Percentiles rank a stretch among this genome's conserved stretches.
Evolutionary conservation across 2,888 invertebrate species (phyloP).

Genomic region (Aspidiotus rigidus): DNA sequence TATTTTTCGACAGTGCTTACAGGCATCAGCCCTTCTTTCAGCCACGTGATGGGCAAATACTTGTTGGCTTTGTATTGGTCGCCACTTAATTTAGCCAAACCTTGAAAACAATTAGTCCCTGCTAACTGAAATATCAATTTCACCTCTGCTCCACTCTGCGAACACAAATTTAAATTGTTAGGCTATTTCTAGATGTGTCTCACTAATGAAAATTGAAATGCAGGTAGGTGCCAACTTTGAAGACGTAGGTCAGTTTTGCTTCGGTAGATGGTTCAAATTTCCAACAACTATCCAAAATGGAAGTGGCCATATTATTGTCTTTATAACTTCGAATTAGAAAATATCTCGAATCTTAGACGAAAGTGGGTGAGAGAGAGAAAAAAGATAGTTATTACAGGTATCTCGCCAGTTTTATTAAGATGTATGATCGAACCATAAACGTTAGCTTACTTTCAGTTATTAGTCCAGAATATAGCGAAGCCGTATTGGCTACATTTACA

Average conservation of each 20-base stretch:
- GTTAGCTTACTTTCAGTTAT: constrained; percentile 18
- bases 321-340: constrained; percentile 22
- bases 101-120: constrained; percentile 28
- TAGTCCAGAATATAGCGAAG: constrained; percentile 14
- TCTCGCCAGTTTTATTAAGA: neutral
- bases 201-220: neutral
- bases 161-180: neutral
- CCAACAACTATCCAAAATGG: constrained; percentile 12
- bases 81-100: constrained; percentile 14
- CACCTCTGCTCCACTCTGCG: constrained; percentile 21
- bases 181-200: neutral
- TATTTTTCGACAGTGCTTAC: constrained; percentile 22
- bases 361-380: too few species aligned
- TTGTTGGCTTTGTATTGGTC: constrained; percentile 7
- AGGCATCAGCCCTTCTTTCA: constrained; percentile 18
- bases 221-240: neutral
- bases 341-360: constrained; percentile 11
- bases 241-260: constrained; percentile 12
- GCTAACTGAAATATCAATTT: constrained; percentile 27
- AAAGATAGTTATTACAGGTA: neutral
- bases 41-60: constrained; percentile 24
- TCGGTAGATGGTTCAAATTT: constrained; percentile 18
- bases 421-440: too few species aligned
- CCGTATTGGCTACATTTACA: neutral
- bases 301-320: constrained; percentile 14